Base-by-base conservation (phyloP, 2,888 invertebrate species). In the Andrena chrysosceles region DNA sequence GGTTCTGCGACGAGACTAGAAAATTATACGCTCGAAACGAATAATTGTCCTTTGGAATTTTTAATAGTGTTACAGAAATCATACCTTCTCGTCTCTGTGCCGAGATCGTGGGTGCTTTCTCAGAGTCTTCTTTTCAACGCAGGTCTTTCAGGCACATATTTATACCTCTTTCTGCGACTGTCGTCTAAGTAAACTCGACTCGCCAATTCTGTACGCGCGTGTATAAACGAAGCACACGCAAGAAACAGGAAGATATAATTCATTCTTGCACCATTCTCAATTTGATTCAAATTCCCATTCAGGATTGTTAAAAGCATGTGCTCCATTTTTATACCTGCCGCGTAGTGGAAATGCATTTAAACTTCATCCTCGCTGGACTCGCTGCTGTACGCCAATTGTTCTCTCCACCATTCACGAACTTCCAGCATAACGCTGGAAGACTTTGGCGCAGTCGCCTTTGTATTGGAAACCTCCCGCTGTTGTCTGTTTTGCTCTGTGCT, bases 401-500 rank as follows among this genome's bases (percentile, higher is more conserved):
- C 96, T 90, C 96, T 96, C 98, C 98, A 98, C 98, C 98, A 98
- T 90, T 97, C 96, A 90, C 96, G 96, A 77, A 98, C 97, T 94
- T 98, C 98, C 89, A 96, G 95, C 88, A 97, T 95, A 2, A 95
- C 94, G 84, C 94, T 95, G 4, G 95, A 94, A 49, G 95, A 93
- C 92, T 95, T 95, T 33, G 95, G 95, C 66, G 91, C 88, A 6
- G 91, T 83, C 79, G 94, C 85, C 92, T 95, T 95, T 78, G 94
- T 94, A 78, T 93, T 94, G 31, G 94, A 90, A 7, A 93, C 92
- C 87, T 95, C 95, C 83, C 94, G 92, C 1, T 94, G 94, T 84
- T 94, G 93, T 68, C 85, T 87, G 67, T 72, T 89, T 31, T 93
- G 93, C 85, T 95, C 95, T 3, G 93, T 91, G 69, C 93, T 93